Percentiles rank a stretch among this genome's conserved stretches.
Conservation (phyloP, 2,888 invertebrate genomes). For the Philereme vetulata region DNA sequence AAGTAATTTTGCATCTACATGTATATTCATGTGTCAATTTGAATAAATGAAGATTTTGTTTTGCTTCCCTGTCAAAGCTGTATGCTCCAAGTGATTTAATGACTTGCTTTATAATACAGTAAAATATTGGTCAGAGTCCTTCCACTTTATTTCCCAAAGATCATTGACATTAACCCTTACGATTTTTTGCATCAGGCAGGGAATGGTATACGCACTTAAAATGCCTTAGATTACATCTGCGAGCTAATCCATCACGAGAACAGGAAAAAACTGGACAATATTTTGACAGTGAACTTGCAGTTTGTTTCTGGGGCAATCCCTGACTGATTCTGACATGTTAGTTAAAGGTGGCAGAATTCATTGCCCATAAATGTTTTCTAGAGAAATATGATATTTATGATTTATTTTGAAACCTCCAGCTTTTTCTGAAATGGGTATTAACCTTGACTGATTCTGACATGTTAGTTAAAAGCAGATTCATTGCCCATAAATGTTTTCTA, state of each 20-base stretch:
- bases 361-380: too few species aligned
- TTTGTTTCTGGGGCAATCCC: constrained; percentile 14
- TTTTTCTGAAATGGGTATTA: too few species aligned
- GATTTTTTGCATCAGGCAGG: constrained; percentile 10
- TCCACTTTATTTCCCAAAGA: constrained; percentile 39
- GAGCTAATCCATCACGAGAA: constrained; percentile 25
- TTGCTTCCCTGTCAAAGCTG: constrained; percentile 20
- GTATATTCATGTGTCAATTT: constrained; percentile 4
- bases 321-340: not conserved
- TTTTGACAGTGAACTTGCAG: constrained; percentile 10
- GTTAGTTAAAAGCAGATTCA: not conserved
- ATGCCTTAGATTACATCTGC: constrained; percentile 22
- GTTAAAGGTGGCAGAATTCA: not conserved
- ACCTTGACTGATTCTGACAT: constrained; percentile 2
- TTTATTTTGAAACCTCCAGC: too few species aligned
- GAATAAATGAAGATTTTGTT: constrained; percentile 23
- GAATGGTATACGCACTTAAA: constrained; percentile 21
- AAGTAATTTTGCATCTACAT: not conserved
- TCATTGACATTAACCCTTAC: constrained; percentile 29
- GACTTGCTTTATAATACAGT: constrained; percentile 28
- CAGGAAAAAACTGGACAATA: constrained; percentile 24
- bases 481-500: too few species aligned
- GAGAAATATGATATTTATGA: too few species aligned
- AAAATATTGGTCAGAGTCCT: constrained; percentile 27
- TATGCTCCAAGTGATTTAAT: constrained; percentile 34